Base-by-base conservation (phyloP, 2,113 vertebrate genomes). In the Eurypyga helias region DNA sequence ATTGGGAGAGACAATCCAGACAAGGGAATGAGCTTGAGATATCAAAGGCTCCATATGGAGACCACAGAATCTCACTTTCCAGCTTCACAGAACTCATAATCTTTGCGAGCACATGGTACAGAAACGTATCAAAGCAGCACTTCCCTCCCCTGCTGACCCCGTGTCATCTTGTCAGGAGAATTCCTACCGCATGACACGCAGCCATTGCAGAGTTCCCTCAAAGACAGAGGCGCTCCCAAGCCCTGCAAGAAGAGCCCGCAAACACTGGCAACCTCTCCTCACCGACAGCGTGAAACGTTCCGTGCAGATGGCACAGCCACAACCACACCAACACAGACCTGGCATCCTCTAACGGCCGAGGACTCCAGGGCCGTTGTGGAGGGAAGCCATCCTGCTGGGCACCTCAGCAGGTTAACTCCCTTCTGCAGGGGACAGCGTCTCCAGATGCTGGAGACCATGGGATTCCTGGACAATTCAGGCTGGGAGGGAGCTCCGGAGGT, bases 21-120 rank as follows among this genome's bases (percentile, higher is more conserved):
- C 95, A 95, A 96, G 96, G 96, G 85, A 93, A 83, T 89, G 90
- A 82, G 89, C 79, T 83, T 17, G 95, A 97, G 94, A 70, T 97
- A 97, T 96, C 96, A 96, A 97, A 98, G 90, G 91, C 76, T 98
- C 96, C 97, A 97, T 58, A 82, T 95, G 89, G 96, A 98, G 97
- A 81, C 93, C 90, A 78, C 36, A 66, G 96, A 96, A 96, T 88
- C 93, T 96, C 90, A 60, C 83, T 89, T 45, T 83, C 93, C 96
- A 94, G 89, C 91, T 88, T 88, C 91, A 14, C 77, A 76, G 86
- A 94, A 55, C 87, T 93, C 75, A 26, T 61, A 69, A 76, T 80
- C 95, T 89, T 70, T 9, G 88, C 5, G 81, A 93, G 94, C 90
- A 89, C 90, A 65, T 3, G 64, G 88, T 23, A 83, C 66, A 10